Base-by-base conservation (phyloP, 2,888 invertebrate genomes). In the Andrena chrysosceles region DNA sequence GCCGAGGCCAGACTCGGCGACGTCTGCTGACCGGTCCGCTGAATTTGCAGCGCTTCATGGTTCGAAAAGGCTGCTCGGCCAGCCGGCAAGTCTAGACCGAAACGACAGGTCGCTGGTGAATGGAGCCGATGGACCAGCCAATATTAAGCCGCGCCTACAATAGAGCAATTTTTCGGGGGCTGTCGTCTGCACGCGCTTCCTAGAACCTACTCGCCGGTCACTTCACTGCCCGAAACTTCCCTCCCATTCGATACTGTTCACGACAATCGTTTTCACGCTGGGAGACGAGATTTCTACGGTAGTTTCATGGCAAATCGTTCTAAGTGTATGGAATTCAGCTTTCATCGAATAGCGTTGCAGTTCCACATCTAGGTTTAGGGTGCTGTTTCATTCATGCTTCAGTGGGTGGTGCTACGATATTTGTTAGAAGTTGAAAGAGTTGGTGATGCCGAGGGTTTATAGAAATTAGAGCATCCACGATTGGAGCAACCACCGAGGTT, bases 41-140 rank as follows among this genome's bases (percentile, higher is more conserved):
- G 84, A 78, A 83, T 83, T 75, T 83, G 78, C 66, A 62, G 77
- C 75, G 77, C 71, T 83, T 82, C 83, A 33, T 74, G 83, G 31
- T 31, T 63, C 67, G 48, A 69, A 78, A 83, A 83, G 83, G 77
- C 78, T 83, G 83, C 71, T 72, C 84, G 78, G 4, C 83, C 84
- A 78, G 75, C 74, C 83, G 78, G 78, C 31, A 83, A 84, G 84
- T 84, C 84, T 84, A 84, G 84, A 84, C 83, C 73, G 82, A 73
- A 54, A 67, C 78, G 75, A 78, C 83, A 83, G 83, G 84, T 84
- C 70, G 54, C n/a, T 72, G 74, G 64, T 78, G 83, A 84, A 84
- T 84, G 68, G 71, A 75, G 23, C 54, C 78, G 78, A 78, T 83
- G 71, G 83, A 75, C 71, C 83, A 72, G 35, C 23, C 70, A 68